Evolutionary conservation across 1,140 invertebrate genomes (phyloP).

Genomic region (Heliothis virescens): DNA sequence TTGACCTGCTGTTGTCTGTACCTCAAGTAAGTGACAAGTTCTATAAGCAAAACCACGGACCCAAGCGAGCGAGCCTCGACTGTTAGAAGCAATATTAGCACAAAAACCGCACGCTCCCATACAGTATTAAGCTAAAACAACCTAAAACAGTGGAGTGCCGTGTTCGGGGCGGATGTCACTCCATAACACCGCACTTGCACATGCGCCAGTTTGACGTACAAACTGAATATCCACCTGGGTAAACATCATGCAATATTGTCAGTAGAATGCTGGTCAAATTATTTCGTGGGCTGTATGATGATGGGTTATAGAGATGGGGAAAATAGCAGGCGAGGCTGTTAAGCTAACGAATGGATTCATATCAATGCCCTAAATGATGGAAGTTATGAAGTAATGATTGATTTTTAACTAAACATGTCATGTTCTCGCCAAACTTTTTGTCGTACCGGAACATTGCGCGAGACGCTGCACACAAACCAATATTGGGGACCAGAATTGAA

Average conservation of each 20-base stretch:
- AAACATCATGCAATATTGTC: constrained; percentile 36
- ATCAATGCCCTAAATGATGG: too few relatives aligned
- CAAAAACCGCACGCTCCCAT: background rate
- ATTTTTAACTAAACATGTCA: too few relatives aligned
- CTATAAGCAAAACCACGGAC: background rate
- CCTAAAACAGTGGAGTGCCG: constrained; percentile 47
- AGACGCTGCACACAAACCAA: too few relatives aligned
- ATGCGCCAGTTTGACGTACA: constrained; percentile 26
- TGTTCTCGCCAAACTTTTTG: too few relatives aligned
- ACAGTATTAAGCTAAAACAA: constrained; percentile 36
- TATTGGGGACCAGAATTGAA: too few relatives aligned
- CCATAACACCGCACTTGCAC: constrained; percentile 28
- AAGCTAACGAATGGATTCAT: too few relatives aligned
- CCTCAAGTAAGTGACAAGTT: background rate
- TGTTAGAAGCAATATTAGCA: background rate
- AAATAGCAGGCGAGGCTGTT: too few relatives aligned
- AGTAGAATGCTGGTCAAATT: background rate
- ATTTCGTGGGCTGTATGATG: too few relatives aligned
- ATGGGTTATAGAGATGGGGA: too few relatives aligned
- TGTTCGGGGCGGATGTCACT: constrained; percentile 30
- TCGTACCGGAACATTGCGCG: too few relatives aligned
- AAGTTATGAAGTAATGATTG: too few relatives aligned
- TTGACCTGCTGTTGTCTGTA: too few relatives aligned
- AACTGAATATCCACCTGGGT: constrained; percentile 43
- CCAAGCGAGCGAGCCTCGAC: background rate